Conservation (phyloP, 2,888 invertebrate species). For the Lumbricus terrestris region DNA sequence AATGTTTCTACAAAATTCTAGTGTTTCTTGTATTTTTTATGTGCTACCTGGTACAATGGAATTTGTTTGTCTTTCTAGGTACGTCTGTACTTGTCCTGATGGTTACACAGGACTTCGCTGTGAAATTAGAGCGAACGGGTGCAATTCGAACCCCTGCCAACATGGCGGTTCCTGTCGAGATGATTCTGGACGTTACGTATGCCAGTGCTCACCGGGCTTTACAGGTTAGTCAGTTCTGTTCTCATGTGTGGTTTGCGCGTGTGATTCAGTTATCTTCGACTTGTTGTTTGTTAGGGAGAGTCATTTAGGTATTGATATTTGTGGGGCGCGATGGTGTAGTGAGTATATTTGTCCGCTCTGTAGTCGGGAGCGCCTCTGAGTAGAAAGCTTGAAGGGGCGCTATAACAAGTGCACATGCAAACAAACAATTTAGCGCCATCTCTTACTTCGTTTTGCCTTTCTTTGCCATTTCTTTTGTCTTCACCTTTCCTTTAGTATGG, state of each 20-base stretch:
- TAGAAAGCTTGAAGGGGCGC: no score
- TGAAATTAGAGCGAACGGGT: constrained; percentile 22
- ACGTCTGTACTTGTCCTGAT: not conserved
- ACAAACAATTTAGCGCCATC: no score
- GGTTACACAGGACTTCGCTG: constrained; percentile 35
- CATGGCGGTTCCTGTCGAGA: not conserved
- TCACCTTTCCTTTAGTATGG: not conserved
- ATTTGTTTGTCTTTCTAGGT: not conserved
- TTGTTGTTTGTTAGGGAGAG: not conserved
- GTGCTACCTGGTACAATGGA: no score
- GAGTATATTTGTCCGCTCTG: no score
- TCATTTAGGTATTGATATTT: no score
- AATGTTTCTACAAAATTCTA: not conserved
- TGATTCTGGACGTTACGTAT: not conserved
- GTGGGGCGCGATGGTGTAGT: no score
- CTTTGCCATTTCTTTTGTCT: not conserved
- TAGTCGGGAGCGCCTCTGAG: no score
- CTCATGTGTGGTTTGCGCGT: not conserved
- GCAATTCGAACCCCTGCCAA: constrained; percentile 12
- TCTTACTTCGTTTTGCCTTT: not conserved
- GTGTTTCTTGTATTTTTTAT: not conserved
- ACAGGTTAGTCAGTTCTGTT: not conserved
- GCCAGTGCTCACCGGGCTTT: not conserved
- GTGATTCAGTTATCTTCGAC: not conserved
- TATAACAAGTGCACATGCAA: no score